A percentile compares a stretch with the other conserved stretches of the same genome.
These are phyloP conservation scores for Trinorchestia longiramus DNA, from an alignment of 1,140 invertebrate genomes.

Conservation along the genomic window DNA sequence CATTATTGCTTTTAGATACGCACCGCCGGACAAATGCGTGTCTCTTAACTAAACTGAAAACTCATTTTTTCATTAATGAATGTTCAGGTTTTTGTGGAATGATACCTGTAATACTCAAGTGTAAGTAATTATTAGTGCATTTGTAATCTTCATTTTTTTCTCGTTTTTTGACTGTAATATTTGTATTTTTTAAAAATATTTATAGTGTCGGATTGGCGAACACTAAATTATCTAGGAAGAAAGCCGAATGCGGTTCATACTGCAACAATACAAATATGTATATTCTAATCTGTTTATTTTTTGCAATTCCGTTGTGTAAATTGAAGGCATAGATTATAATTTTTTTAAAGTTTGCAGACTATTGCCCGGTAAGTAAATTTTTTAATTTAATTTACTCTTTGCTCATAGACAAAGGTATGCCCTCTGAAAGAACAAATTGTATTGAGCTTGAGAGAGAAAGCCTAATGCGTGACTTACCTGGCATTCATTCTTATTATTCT, in stretches of 20 bases:
- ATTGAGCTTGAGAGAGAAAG: not conserved
- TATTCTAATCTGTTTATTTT: no score
- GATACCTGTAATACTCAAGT: not conserved
- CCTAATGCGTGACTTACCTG: constrained; percentile 15
- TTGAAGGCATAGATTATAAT: no score
- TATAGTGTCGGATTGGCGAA: no score
- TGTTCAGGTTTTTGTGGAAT: not conserved
- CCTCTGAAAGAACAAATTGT: not conserved
- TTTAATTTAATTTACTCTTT: not conserved
- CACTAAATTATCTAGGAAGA: no score
- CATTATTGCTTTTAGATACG: not conserved
- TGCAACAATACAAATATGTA: no score
- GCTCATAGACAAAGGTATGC: not conserved
- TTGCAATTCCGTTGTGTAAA: no score
- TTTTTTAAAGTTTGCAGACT: not conserved
- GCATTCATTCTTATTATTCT: constrained; percentile 24
- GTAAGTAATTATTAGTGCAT: not conserved
- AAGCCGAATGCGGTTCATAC: no score
- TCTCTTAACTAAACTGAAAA: not conserved
- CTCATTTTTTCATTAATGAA: not conserved
- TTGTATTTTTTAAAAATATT: no score
- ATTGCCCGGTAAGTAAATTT: not conserved
- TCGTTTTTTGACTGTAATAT: no score
- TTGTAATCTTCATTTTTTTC: not conserved
- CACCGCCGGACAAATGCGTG: not conserved